These are phyloP conservation scores for Poeciliopsis retropinna DNA, from an alignment of 2,113 vertebrate species.

Conservation along the genomic window DNA sequence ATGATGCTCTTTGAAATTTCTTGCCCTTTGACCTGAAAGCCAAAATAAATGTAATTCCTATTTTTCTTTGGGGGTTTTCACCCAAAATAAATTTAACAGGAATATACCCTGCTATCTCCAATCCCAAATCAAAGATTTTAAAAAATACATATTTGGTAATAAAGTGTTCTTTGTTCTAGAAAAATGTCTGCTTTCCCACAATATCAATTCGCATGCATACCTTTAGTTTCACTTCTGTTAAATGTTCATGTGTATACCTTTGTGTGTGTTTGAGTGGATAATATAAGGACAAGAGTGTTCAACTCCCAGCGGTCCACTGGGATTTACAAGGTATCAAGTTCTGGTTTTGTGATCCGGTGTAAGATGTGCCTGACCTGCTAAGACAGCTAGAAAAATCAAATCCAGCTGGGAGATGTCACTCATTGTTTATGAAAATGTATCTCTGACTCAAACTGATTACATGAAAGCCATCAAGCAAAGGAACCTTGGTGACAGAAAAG, in stretches of 20 bases:
- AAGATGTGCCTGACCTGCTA: constrained; percentile 62
- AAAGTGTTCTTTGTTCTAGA: constrained; percentile 26
- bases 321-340: constrained; percentile 71
- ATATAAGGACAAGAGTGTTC: constrained; percentile 46
- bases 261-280: constrained; percentile 33
- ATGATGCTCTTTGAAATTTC: constrained; percentile 52
- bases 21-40: constrained; percentile 31
- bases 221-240: constrained; percentile 23
- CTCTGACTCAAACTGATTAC: constrained; percentile 56
- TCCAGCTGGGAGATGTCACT: constrained; percentile 69
- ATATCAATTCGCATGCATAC: constrained; percentile 4
- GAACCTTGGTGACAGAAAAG: constrained; percentile 32
- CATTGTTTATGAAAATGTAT: constrained; percentile 65
- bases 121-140: background rate
- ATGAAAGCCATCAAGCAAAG: constrained; percentile 33
- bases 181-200: background rate
- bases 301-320: constrained; percentile 44
- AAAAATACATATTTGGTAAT: constrained; percentile 11
- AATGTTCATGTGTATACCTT: constrained; percentile 5
- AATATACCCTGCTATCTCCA: background rate
- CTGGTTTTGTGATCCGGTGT: constrained; percentile 56
- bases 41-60: constrained; percentile 37
- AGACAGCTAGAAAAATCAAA: constrained; percentile 67
- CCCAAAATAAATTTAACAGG: constrained; percentile 40
- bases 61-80: constrained; percentile 31